These are phyloP conservation scores for Accipiter virgatus DNA, from an alignment of 2,113 vertebrate genomes.

Conservation along the genomic window DNA sequence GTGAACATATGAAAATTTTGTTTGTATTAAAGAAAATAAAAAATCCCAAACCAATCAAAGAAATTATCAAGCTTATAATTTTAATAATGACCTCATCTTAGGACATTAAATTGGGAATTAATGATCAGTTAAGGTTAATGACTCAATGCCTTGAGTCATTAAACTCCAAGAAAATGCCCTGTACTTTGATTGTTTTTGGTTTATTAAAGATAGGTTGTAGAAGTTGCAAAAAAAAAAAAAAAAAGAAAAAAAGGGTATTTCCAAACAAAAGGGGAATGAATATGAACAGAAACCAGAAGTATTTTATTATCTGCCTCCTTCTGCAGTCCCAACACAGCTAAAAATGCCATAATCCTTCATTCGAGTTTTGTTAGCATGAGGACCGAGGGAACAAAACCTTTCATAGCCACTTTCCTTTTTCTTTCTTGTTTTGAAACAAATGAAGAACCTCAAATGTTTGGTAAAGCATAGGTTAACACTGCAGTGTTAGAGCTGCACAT, in stretches of 20 bases:
- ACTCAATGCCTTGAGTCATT: slow-evolving; percentile 57
- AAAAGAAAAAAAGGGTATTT: background rate
- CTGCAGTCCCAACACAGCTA: background rate
- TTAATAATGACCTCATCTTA: slow-evolving; percentile 68
- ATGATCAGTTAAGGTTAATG: slow-evolving; percentile 73
- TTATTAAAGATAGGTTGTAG: slow-evolving; percentile 40
- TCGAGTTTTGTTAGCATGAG: background rate
- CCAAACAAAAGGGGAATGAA: background rate
- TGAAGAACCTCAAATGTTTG: background rate
- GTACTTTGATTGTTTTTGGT: slow-evolving; percentile 53
- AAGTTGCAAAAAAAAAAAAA: background rate
- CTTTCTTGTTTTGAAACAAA: background rate
- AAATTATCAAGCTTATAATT: slow-evolving; percentile 58
- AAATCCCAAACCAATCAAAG: slow-evolving; percentile 36
- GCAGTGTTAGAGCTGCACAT: background rate
- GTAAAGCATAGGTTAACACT: background rate
- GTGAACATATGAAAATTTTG: background rate
- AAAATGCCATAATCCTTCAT: background rate
- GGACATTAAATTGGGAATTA: slow-evolving; percentile 66
- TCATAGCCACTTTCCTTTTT: background rate
- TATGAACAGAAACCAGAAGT: background rate
- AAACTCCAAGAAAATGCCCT: slow-evolving; percentile 56
- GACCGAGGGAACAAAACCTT: background rate
- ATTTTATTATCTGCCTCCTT: background rate
- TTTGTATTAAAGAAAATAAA: background rate